Conservation (phyloP, 1,140 invertebrate genomes). For the Acyrthosiphon pisum region DNA sequence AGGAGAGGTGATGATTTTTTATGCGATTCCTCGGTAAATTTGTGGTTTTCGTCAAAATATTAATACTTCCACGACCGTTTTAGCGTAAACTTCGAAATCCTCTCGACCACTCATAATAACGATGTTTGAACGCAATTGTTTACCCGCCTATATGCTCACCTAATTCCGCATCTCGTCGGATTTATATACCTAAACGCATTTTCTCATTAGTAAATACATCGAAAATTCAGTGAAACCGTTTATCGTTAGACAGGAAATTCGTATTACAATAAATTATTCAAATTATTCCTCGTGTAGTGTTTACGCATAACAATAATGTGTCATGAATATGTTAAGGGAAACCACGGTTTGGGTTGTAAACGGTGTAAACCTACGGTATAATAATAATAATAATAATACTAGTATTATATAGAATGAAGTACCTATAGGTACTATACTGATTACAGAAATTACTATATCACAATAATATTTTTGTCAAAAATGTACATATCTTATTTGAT, state of each 20-base stretch:
- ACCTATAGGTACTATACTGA: too few relatives aligned
- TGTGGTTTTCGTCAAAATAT: background rate
- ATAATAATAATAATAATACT: too few relatives aligned
- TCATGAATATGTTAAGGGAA: background rate
- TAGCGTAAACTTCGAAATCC: background rate
- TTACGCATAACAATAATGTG: background rate
- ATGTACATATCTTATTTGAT: background rate
- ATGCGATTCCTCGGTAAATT: background rate
- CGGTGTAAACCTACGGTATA: background rate
- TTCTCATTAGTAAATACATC: background rate
- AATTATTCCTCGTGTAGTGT: background rate
- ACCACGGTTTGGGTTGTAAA: background rate
- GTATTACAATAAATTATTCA: background rate
- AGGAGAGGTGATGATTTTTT: background rate
- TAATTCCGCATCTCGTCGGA: background rate
- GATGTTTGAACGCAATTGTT: background rate
- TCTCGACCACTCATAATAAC: background rate
- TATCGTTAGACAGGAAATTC: background rate
- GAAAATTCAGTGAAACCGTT: background rate
- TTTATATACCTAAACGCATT: background rate
- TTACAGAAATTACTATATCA: too few relatives aligned
- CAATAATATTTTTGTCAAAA: background rate
- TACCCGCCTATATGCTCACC: background rate
- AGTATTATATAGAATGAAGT: too few relatives aligned
- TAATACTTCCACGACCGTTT: background rate